phyloP scores from a whole-genome alignment of 2,888 invertebrate genomes.

The Lepidonotus clava region DNA sequence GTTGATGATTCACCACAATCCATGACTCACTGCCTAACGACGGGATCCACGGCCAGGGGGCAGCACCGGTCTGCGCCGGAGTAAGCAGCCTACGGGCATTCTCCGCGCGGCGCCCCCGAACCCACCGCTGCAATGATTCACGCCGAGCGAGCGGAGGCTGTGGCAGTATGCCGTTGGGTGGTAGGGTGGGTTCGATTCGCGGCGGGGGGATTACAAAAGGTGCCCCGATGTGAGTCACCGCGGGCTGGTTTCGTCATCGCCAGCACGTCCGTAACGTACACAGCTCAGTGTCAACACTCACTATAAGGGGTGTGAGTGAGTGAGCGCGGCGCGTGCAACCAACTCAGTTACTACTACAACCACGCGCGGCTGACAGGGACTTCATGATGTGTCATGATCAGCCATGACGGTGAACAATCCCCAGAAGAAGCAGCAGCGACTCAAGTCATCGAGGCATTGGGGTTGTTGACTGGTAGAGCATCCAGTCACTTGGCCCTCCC shows the following conservation, averaged over 20 bases:
- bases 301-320: not conserved
- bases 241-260: not conserved
- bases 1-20: not conserved
- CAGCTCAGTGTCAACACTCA: constrained; percentile 6
- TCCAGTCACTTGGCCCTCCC: constrained; percentile 9
- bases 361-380: no score
- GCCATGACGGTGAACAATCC: no score
- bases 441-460: not conserved
- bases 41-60: not conserved
- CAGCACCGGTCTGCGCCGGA: not conserved
- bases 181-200: not conserved
- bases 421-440: no score
- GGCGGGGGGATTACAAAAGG: not conserved
- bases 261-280: no score
- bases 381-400: no score
- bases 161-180: not conserved
- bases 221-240: not conserved
- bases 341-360: no score
- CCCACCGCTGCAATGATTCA: no score
- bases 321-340: no score
- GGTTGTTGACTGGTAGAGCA: not conserved
- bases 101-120: no score
- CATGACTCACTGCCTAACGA: not conserved
- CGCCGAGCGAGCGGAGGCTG: no score
- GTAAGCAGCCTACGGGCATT: not conserved